phyloP scores from a whole-genome alignment of 1,140 invertebrate genomes.

The Ruditapes philippinarum region DNA sequence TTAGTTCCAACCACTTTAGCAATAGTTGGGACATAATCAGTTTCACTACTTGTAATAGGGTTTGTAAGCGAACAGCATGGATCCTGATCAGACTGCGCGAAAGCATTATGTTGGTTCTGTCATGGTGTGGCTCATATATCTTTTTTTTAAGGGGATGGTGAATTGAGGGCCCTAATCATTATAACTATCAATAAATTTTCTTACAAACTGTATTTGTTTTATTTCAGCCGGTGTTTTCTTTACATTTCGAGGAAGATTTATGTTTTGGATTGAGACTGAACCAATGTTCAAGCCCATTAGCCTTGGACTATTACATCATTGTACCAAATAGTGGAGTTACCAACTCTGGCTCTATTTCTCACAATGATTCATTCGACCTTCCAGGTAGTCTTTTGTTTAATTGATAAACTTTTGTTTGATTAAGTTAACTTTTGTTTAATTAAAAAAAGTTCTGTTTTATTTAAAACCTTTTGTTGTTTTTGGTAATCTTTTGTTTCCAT shows the following conservation, averaged over 20 bases:
- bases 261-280: conserved; percentile 47
- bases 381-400: conserved; percentile 14
- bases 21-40: too few relatives aligned
- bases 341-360: not conserved
- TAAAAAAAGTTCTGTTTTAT: not conserved
- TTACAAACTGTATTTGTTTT: not conserved
- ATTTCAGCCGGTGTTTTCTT: not conserved
- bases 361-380: conserved; percentile 20
- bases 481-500: too few relatives aligned
- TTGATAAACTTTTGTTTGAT: not conserved
- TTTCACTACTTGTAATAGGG: too few relatives aligned
- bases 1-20: too few relatives aligned
- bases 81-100: too few relatives aligned
- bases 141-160: too few relatives aligned
- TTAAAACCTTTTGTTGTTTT: too few relatives aligned
- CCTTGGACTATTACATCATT: conserved; percentile 16
- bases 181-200: too few relatives aligned
- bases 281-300: conserved; percentile 13
- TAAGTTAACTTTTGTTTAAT: not conserved
- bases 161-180: too few relatives aligned
- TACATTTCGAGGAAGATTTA: not conserved
- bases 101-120: too few relatives aligned
- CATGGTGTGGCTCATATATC: too few relatives aligned
- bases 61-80: too few relatives aligned
- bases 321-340: not conserved